These are phyloP conservation scores for Theristicus caerulescens DNA, from an alignment of 2,113 vertebrate genomes.

Conservation along the genomic window DNA sequence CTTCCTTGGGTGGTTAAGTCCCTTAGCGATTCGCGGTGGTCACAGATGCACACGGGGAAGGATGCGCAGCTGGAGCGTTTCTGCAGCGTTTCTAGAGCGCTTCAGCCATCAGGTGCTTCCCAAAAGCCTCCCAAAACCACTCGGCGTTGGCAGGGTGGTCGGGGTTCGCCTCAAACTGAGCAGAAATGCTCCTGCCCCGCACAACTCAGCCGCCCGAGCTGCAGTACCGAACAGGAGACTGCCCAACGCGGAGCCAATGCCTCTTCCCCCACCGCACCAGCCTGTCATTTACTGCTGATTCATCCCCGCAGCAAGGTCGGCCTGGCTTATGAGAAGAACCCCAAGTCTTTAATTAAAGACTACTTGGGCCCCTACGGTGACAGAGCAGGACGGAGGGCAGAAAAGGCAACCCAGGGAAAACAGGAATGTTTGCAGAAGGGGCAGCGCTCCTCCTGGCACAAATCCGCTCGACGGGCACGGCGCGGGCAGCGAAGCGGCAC, in stretches of 20 bases:
- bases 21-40: accelerated
- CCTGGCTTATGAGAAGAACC: neutral
- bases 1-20: neutral
- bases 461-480: accelerated
- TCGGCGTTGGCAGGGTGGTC: accelerated
- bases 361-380: neutral
- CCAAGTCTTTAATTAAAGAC: neutral
- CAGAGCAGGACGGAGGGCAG: neutral
- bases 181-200: neutral
- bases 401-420: neutral
- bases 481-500: neutral
- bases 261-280: neutral
- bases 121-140: neutral
- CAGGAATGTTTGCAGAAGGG: accelerated
- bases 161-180: accelerated
- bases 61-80: neutral
- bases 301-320: neutral
- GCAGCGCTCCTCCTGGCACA: too few species aligned
- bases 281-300: neutral
- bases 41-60: neutral
- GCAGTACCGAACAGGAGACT: neutral
- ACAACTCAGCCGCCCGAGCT: accelerated
- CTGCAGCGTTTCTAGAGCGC: accelerated
- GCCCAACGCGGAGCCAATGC: neutral
- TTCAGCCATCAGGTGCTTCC: neutral